Evolutionary conservation across 2,888 invertebrate species (phyloP).

Genomic region (Syritta pipiens): DNA sequence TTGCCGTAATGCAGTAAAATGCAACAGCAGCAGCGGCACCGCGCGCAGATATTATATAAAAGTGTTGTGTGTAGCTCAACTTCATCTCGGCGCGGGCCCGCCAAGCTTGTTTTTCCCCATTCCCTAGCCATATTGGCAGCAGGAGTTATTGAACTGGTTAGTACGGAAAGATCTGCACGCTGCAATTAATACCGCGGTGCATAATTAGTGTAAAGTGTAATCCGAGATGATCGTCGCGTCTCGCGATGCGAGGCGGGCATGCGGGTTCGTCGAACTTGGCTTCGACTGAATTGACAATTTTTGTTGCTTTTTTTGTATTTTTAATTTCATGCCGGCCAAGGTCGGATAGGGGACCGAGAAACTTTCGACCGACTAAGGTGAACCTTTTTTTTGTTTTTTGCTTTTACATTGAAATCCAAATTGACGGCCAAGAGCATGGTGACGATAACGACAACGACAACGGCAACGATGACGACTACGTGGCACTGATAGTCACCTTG

Average conservation of each 20-base stretch:
- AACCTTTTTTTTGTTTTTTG: too few species aligned
- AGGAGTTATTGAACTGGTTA: constrained; percentile 65
- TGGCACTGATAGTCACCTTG: constrained; percentile 54
- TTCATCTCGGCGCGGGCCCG: constrained; percentile 16
- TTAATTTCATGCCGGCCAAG: constrained; percentile 27
- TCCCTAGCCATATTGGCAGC: constrained; percentile 52
- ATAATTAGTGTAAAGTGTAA: constrained; percentile 58
- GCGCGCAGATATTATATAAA: constrained; percentile 55
- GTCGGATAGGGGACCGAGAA: constrained; percentile 25
- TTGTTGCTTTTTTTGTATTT: constrained; percentile 10
- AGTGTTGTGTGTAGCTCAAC: constrained; percentile 19
- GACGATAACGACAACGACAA: constrained; percentile 4
- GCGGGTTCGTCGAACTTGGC: constrained; percentile 52
- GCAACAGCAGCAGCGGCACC: constrained; percentile 19
- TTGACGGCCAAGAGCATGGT: constrained; percentile 65
- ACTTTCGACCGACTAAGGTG: constrained; percentile 30
- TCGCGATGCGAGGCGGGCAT: constrained; percentile 10
- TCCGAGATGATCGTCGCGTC: constrained; percentile 42
- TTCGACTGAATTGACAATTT: constrained; percentile 36
- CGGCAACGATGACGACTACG: background rate
- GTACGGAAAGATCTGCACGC: constrained; percentile 48
- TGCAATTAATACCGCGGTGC: constrained; percentile 58
- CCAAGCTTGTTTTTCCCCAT: constrained; percentile 48
- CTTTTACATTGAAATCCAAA: constrained; percentile 44
- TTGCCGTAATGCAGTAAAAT: constrained; percentile 19